These are phyloP conservation scores for Myripristis jacobus DNA, from an alignment of 2,797 vertebrate genomes.

Conservation along the genomic window DNA sequence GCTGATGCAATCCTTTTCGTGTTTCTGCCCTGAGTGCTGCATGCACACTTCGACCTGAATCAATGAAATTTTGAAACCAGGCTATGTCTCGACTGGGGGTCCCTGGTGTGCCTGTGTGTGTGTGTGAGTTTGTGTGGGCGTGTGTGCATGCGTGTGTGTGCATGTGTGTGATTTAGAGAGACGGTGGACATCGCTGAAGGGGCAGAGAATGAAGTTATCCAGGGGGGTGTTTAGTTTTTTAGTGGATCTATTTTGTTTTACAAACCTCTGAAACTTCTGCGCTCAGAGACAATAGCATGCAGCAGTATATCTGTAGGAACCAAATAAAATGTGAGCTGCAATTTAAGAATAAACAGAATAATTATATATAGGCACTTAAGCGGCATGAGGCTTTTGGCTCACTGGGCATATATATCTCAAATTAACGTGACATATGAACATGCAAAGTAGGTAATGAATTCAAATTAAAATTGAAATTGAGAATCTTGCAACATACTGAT, in stretches of 20 bases:
- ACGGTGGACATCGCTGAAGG: conserved; percentile 45
- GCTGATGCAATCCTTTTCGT: conserved; percentile 50
- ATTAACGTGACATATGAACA: conserved; percentile 36
- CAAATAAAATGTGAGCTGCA: too few species aligned
- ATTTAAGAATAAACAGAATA: too few species aligned
- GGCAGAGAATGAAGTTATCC: conserved; percentile 38
- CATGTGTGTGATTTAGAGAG: conserved; percentile 6
- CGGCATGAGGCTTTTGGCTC: conserved; percentile 19
- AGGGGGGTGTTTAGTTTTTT: conserved; percentile 19
- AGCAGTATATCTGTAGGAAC: neutral
- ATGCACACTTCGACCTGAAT: conserved; percentile 57
- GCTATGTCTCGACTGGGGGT: conserved; percentile 32
- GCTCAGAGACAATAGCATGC: conserved; percentile 6
- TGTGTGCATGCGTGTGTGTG: neutral
- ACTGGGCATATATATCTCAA: conserved; percentile 29
- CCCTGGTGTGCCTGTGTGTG: conserved; percentile 6
- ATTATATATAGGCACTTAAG: too few species aligned
- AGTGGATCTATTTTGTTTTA: conserved; percentile 21
- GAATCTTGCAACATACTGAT: conserved; percentile 37
- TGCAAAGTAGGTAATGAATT: conserved; percentile 32
- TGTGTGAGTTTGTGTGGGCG: conserved; percentile 1
- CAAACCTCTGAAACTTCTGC: conserved; percentile 13
- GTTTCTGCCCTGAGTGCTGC: conserved; percentile 50
- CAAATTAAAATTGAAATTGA: conserved; percentile 39
- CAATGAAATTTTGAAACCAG: conserved; percentile 58